Percentiles rank a stretch among this genome's conserved stretches.
These are phyloP conservation scores for Chalcis sispes DNA, from an alignment of 2,888 invertebrate species.

Conservation along the genomic window DNA sequence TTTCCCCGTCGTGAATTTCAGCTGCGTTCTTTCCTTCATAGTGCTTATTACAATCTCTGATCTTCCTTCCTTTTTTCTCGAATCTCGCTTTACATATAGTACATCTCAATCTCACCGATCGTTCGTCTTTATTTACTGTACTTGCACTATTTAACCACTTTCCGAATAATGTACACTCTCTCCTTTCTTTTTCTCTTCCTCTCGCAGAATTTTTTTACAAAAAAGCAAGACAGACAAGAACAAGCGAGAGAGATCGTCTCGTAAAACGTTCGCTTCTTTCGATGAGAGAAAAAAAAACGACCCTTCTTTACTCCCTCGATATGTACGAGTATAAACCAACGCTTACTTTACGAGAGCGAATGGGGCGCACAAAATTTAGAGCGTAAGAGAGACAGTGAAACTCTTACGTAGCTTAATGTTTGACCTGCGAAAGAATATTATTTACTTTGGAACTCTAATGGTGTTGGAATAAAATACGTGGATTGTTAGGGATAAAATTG, in stretches of 20 bases:
- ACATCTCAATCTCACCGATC: neutral
- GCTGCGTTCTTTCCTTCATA: neutral
- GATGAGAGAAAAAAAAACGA: no score
- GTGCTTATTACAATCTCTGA: slow-evolving; percentile 44
- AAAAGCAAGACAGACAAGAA: neutral
- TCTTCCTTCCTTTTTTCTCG: neutral
- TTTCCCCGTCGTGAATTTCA: slow-evolving; percentile 19
- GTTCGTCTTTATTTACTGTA: slow-evolving; percentile 45
- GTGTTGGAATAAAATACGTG: no score
- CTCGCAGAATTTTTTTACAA: slow-evolving; percentile 36
- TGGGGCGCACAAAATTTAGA: no score
- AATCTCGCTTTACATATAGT: slow-evolving; percentile 1
- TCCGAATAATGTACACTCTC: slow-evolving; percentile 27
- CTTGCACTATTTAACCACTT: slow-evolving; percentile 38
- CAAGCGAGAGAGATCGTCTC: slow-evolving; percentile 20
- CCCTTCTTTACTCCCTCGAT: no score
- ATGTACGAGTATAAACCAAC: no score
- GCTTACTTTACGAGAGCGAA: no score
- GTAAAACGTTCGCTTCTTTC: slow-evolving; percentile 45
- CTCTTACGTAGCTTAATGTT: no score
- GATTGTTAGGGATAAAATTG: no score
- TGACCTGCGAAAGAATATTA: no score
- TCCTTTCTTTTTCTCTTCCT: neutral
- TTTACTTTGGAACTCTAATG: no score
- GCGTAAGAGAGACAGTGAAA: no score